Percentiles rank a stretch among this genome's conserved stretches.
phyloP scores from a whole-genome alignment of 1,140 invertebrate genomes.

The Solenopsis invicta region DNA sequence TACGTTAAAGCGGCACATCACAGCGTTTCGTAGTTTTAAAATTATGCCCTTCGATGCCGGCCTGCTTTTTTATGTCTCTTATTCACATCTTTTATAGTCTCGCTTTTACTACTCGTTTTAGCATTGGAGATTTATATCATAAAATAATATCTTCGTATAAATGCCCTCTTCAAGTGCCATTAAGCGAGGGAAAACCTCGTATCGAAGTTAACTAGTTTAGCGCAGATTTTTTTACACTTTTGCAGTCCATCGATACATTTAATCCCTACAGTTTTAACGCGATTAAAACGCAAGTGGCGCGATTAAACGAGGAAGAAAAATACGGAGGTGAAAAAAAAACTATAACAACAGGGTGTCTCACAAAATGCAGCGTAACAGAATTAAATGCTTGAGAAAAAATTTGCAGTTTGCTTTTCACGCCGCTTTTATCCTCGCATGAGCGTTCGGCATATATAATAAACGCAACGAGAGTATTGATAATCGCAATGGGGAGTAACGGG shows the following conservation, averaged over 20 bases:
- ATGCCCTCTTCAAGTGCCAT: constrained; percentile 35
- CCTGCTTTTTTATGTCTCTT: neutral
- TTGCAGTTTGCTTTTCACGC: neutral
- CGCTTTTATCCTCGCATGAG: neutral
- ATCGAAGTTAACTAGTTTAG: constrained; percentile 1
- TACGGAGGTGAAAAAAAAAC: neutral
- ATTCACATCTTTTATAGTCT: constrained; percentile 13
- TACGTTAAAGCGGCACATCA: neutral
- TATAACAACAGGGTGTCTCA: neutral
- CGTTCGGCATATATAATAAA: constrained; percentile 12
- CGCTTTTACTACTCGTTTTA: neutral
- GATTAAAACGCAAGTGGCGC: constrained; percentile 11
- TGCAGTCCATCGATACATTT: constrained; percentile 6
- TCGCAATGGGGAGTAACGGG: too few relatives aligned
- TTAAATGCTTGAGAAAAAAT: constrained; percentile 6
- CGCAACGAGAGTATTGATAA: neutral
- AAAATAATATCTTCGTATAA: constrained; percentile 38
- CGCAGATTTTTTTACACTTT: constrained; percentile 21
- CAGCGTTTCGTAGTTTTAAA: neutral
- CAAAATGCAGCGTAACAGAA: neutral
- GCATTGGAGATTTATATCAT: neutral
- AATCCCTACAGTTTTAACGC: constrained; percentile 20
- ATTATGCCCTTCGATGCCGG: neutral
- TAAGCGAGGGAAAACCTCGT: constrained; percentile 6
- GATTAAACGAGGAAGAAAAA: neutral